A percentile compares a stretch with the other conserved stretches of the same genome.
Evolutionary conservation across 2,888 invertebrate species (phyloP).

Genomic region (Empis stercorea): DNA sequence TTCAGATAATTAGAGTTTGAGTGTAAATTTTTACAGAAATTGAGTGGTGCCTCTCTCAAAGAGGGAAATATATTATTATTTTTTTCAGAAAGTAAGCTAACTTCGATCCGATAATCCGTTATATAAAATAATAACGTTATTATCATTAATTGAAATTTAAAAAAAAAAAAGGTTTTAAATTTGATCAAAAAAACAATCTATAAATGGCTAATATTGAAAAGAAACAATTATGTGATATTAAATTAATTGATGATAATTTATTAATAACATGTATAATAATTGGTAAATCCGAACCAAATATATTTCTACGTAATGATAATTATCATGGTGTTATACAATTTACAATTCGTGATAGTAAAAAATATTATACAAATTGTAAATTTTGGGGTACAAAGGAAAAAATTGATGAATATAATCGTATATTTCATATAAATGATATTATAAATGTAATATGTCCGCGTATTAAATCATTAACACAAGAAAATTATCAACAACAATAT

Average conservation of each 20-base stretch:
- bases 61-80: too few relatives aligned
- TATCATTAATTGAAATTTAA: too few relatives aligned
- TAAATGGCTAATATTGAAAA: background rate
- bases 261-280: background rate
- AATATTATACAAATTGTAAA: conserved; percentile 60
- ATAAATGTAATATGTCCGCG: conserved; percentile 59
- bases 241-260: background rate
- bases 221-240: background rate
- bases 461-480: conserved; percentile 36
- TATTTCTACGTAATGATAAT: conserved; percentile 31
- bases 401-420: conserved; percentile 46
- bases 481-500: conserved; percentile 42
- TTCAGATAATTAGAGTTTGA: too few relatives aligned
- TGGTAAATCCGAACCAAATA: conserved; percentile 44
- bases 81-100: too few relatives aligned
- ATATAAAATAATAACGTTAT: too few relatives aligned
- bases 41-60: too few relatives aligned
- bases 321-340: conserved; percentile 61
- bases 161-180: too few relatives aligned
- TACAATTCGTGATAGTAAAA: conserved; percentile 58
- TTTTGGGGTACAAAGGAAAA: conserved; percentile 59
- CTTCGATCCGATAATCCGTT: too few relatives aligned
- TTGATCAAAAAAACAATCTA: too few relatives aligned
- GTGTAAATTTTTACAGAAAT: too few relatives aligned
- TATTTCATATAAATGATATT: conserved; percentile 54